Conservation (phyloP, 2,888 invertebrate species). For the Abscondita cerata region DNA sequence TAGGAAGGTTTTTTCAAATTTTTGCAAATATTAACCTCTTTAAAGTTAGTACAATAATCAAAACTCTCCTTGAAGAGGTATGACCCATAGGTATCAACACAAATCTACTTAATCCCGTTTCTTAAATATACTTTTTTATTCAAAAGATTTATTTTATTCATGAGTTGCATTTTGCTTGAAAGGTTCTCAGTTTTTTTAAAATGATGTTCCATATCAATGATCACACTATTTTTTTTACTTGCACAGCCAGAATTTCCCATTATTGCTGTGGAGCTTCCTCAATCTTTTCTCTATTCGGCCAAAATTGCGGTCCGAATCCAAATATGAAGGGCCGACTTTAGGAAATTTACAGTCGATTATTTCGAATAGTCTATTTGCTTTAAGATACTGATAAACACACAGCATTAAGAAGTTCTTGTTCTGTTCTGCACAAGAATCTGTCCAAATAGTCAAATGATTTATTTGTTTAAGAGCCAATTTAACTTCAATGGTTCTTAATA, state of each 20-base stretch:
- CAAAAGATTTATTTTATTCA: no score
- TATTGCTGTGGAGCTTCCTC: background rate
- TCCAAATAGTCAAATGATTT: background rate
- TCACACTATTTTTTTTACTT: background rate
- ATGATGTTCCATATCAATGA: constrained; percentile 3
- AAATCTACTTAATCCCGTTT: constrained; percentile 4
- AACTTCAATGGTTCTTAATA: background rate
- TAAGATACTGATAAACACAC: background rate
- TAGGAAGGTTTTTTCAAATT: background rate
- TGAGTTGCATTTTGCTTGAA: constrained; percentile 2
- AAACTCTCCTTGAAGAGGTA: constrained; percentile 2
- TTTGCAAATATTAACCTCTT: background rate
- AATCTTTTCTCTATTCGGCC: background rate
- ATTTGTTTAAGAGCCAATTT: background rate
- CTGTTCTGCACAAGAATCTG: background rate
- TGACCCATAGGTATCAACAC: constrained; percentile 5
- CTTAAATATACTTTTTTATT: no score
- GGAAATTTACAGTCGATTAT: constrained; percentile 7
- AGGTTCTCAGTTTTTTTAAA: constrained; percentile 2
- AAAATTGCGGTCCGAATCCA: constrained; percentile 8
- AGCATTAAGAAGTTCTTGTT: background rate
- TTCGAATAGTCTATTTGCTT: constrained; percentile 2
- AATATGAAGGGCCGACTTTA: constrained; percentile 3
- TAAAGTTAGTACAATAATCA: constrained; percentile 6
- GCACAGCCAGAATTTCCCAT: background rate